Base-by-base conservation (phyloP, 2,113 vertebrate genomes). In the Lota lota region DNA sequence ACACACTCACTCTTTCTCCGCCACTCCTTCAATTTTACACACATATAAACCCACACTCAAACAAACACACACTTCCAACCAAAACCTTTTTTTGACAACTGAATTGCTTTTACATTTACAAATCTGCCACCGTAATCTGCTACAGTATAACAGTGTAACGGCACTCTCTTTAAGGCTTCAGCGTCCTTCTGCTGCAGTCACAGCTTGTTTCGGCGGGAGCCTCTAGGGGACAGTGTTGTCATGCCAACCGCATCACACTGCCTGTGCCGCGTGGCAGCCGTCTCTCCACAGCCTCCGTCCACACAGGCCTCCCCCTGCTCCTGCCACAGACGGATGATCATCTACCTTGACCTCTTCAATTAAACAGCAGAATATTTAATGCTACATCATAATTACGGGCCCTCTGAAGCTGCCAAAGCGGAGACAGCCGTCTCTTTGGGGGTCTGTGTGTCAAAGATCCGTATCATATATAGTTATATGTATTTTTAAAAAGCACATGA, bases 211-310 rank as follows among this genome's bases (percentile, higher is more conserved):
- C 75, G 70, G n/a, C 24, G 8, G 36, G 18, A 8, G 18, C 86
- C 89, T 82, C 85, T 88, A 88, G 89, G 88, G 87, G 90, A 87
- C 83, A 90, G 85, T 90, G 75, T 91, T 88, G 90, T 66, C 87
- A 82, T 88, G 79, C 70, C 82, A 81, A 88, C 83, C 7, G 80
- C 61, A 11, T 68, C 36, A 19, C 24, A 61, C 2, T 0, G 2
- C n/a, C 21, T 1, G 50, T 5, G 2, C 24, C 2, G 24, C 24
- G 24, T 24, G 24, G 24, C 24, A 24, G 24, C 24, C 24, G 24
- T 54, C 15, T n/a, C 53, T 54, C 53, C 16, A 54, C 24, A 18
- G 21, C 20, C 15, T 40, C 28, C 57, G 18, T 21, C 24, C 8
- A 36, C 22, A 67, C 12, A 16, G 54, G 12, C 22, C 50, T 17